Evolutionary conservation across 2,888 invertebrate species (phyloP).

Genomic region (Ecdyonurus torrentis): DNA sequence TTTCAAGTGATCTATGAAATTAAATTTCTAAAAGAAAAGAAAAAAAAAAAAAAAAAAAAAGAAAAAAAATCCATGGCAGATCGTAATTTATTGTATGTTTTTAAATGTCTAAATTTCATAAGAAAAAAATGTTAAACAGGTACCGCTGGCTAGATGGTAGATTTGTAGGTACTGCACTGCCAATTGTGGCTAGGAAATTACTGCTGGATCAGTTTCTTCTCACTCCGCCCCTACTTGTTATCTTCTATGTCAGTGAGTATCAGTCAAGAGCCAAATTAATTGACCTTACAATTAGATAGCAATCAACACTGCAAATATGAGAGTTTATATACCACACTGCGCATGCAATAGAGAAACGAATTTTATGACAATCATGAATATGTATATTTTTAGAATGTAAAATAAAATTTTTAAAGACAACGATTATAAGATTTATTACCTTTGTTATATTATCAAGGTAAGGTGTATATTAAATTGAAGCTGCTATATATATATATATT

Average conservation of each 20-base stretch:
- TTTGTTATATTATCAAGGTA: not conserved
- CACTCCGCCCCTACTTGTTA: constrained; percentile 49
- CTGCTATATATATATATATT: not conserved
- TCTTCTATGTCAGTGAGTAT: constrained; percentile 53
- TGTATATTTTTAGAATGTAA: too few relatives aligned
- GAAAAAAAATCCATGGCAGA: too few relatives aligned
- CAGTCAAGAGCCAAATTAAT: not conserved
- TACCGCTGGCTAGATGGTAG: constrained; percentile 59
- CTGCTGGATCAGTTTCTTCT: constrained; percentile 57
- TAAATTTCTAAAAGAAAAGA: too few relatives aligned
- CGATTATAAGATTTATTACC: not conserved
- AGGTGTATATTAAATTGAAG: not conserved
- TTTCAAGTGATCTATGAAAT: too few relatives aligned
- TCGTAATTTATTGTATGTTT: too few relatives aligned
- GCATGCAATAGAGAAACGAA: too few relatives aligned
- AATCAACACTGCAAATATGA: not conserved
- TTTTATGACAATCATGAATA: too few relatives aligned
- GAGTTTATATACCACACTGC: too few relatives aligned
- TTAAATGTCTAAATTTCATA: too few relatives aligned
- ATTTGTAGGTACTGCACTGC: constrained; percentile 44
- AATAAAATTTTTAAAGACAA: too few relatives aligned
- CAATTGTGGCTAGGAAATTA: constrained; percentile 48
- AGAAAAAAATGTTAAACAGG: constrained; percentile 37
- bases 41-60: too few relatives aligned
- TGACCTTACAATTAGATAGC: not conserved